These are phyloP conservation scores for Enteromius paludinosus DNA, from an alignment of 2,797 vertebrate genomes.

Conservation along the genomic window DNA sequence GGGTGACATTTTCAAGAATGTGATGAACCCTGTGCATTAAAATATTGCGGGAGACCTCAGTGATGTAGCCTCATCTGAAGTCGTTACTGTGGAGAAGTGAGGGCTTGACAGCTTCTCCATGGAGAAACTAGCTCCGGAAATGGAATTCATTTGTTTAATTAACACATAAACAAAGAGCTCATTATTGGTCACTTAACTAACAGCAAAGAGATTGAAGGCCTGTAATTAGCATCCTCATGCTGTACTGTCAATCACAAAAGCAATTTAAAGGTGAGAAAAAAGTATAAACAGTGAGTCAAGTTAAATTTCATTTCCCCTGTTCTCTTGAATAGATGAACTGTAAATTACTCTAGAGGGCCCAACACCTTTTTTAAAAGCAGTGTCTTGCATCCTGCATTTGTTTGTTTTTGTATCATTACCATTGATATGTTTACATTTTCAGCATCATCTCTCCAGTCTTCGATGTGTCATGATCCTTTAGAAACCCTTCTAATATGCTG, in stretches of 20 bases:
- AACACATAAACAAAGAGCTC: slow-evolving; percentile 9
- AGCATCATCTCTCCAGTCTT: neutral
- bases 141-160: slow-evolving; percentile 3
- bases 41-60: neutral
- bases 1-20: slow-evolving; percentile 8
- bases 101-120: neutral
- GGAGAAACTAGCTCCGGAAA: neutral
- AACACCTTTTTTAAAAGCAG: neutral
- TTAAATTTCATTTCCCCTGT: neutral
- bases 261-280: neutral
- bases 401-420: too few species aligned
- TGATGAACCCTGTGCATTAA: neutral
- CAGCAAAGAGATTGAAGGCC: neutral
- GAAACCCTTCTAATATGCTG: neutral
- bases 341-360: neutral
- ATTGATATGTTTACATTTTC: neutral
- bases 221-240: neutral
- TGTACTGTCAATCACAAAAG: slow-evolving; percentile 8
- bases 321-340: neutral
- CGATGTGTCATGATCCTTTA: neutral
- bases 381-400: neutral
- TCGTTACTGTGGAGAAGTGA: neutral
- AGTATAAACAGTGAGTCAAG: neutral
- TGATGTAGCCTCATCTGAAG: slow-evolving; percentile 10
- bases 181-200: slow-evolving; percentile 7